These are phyloP conservation scores for Nymphicus hollandicus DNA, from an alignment of 2,113 vertebrate species.

Conservation along the genomic window DNA sequence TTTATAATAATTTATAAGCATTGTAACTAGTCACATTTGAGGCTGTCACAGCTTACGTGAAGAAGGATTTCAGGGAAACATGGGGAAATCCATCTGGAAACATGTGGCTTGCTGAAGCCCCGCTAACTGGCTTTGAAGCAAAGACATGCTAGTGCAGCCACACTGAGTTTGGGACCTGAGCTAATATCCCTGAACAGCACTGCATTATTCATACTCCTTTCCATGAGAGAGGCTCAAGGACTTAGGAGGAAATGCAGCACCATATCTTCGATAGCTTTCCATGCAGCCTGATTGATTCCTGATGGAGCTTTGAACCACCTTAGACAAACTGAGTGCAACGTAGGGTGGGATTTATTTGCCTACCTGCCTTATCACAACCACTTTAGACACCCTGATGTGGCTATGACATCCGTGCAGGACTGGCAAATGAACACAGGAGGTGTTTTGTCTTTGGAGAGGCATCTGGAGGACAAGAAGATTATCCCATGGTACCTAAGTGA, in stretches of 20 bases:
- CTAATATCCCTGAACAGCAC: neutral
- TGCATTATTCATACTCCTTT: rapidly evolving
- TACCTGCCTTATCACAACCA: neutral
- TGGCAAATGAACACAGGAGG: neutral
- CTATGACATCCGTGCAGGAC: neutral
- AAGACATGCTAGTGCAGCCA: rapidly evolving
- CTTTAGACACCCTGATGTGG: neutral
- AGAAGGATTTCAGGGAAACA: neutral
- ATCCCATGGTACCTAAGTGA: neutral
- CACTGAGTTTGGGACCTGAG: neutral
- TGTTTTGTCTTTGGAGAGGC: neutral
- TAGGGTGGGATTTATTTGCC: neutral
- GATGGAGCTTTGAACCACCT: neutral
- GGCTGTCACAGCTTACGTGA: neutral
- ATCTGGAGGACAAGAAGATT: neutral
- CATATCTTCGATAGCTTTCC: neutral
- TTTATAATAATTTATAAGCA: neutral
- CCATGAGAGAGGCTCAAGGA: neutral
- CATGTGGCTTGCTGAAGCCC: neutral
- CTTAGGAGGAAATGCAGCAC: neutral
- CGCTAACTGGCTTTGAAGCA: neutral
- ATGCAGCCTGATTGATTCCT: rapidly evolving
- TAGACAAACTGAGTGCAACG: neutral
- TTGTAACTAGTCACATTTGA: neutral
- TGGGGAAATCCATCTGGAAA: neutral